Evolutionary conservation across 2,888 invertebrate genomes (phyloP), one percentile per base, ranked within the genome.

Genomic region (Agrotis puta): DNA sequence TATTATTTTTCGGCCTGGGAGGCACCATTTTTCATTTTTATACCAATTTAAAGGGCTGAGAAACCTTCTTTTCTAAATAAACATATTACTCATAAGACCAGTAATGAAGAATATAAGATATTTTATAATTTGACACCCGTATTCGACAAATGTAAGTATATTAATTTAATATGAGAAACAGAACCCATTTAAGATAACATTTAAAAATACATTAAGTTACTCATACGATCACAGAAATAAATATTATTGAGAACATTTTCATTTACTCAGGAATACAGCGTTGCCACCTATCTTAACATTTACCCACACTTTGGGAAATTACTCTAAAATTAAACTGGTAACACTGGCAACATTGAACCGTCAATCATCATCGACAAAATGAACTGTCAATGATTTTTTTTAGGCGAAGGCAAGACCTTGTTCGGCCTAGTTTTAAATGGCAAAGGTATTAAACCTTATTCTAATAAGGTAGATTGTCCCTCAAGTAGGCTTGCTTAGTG

Each of bases 381-480:
- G 9, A 51, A 61, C 56, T 77, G 64, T 67, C 64, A 77, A 51
- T 53, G 6, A 0, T 2, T 33, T 58, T 64, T 54, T 27, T n/a
- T 43, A 61, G 64, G 64, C 54, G 14, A 63, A 78, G 82, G 62
- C 39, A 68, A 56, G 16, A n/a, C 33, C 51, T 48, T 22, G 3
- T 13, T 27, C 57, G 64, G 72, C 72, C 64, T 64, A 54, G 18
- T 58, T 63, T 71, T 43, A 56, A 47, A 50, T 58, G 57, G 74
- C 64, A 70, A 69, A 65, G 33, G 61, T 48, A 65, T 24, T 16
- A 43, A 27, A n/a, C 14, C 27, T 7, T 48, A 27, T 9, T 56
- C 72, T 87, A 97, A 90, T 98, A 98, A 14, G 97, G 96, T 87
- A 97, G 94, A 92, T 98, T 98, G 88, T 98, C 97, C 77, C 97